Percentiles rank a stretch among this genome's conserved stretches.
These are phyloP conservation scores for Tiliacea citrago DNA, from an alignment of 2,888 invertebrate species.

Conservation along the genomic window DNA sequence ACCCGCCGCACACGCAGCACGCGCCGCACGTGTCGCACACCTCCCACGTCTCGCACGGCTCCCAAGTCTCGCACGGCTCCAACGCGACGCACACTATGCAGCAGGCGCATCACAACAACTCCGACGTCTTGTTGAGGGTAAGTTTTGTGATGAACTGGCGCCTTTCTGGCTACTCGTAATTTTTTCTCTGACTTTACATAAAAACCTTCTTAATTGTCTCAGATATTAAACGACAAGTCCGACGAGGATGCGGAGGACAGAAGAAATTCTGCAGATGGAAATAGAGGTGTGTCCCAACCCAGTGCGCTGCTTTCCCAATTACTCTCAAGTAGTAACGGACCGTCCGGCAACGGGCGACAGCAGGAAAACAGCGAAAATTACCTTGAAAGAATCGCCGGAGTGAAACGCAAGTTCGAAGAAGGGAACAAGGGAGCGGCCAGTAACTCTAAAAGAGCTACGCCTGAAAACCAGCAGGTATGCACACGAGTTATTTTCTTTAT, in stretches of 20 bases:
- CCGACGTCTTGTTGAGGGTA: conserved; percentile 91
- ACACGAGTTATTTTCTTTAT: not conserved
- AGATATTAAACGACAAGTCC: conserved; percentile 96
- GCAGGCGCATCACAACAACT: conserved; percentile 81
- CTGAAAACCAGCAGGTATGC: conserved; percentile 87
- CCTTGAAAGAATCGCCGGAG: conserved; percentile 80
- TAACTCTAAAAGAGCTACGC: conserved; percentile 90
- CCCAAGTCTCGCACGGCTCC: conserved; percentile 41
- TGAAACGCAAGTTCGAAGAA: conserved; percentile 89
- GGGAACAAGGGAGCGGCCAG: conserved; percentile 90
- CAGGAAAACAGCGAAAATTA: conserved; percentile 81
- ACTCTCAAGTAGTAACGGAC: conserved; percentile 83
- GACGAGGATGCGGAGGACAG: conserved; percentile 94
- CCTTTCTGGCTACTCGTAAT: not conserved
- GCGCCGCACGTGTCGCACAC: conserved; percentile 62
- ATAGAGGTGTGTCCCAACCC: conserved; percentile 80
- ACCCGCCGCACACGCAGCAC: conserved; percentile 67
- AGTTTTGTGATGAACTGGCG: conserved; percentile 50
- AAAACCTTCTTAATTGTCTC: conserved; percentile 29
- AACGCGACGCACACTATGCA: conserved; percentile 66
- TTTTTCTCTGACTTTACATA: not conserved
- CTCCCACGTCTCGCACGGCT: conserved; percentile 45
- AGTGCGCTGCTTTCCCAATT: conserved; percentile 91
- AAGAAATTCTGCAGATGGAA: conserved; percentile 79
- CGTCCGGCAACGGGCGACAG: conserved; percentile 80